Evolutionary conservation across 1,140 invertebrate species (phyloP).

Genomic region (Steinernema feltiae): DNA sequence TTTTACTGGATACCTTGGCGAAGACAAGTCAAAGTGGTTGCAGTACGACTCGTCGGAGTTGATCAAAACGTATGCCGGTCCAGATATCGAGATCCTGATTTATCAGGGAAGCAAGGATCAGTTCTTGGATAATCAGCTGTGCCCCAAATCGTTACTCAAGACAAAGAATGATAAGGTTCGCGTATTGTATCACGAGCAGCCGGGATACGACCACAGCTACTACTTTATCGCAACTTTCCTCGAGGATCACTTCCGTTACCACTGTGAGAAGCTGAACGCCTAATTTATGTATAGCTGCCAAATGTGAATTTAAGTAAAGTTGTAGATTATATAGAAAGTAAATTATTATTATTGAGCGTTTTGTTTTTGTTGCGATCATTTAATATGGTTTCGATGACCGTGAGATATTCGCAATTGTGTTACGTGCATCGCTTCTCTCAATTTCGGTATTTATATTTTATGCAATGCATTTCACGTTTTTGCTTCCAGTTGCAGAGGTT

Average conservation of each 20-base stretch:
- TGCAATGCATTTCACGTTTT: no score
- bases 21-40: conserved; percentile 65
- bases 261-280: not conserved
- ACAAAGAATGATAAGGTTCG: conserved; percentile 66
- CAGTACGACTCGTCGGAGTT: conserved; percentile 82
- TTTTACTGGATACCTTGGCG: conserved; percentile 78
- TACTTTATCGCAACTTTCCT: conserved; percentile 89
- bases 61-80: conserved; percentile 76
- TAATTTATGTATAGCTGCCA: not conserved
- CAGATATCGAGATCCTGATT: conserved; percentile 74
- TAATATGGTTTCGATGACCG: no score
- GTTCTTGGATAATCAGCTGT: conserved; percentile 73
- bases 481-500: not conserved
- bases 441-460: no score
- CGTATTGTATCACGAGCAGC: conserved; percentile 70
- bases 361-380: no score
- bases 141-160: conserved; percentile 76
- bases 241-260: conserved; percentile 73
- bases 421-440: no score
- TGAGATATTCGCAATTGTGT: no score
- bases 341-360: not conserved
- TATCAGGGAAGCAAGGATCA: conserved; percentile 87
- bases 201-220: conserved; percentile 90
- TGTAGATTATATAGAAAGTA: not conserved
- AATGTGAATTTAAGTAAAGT: not conserved